Conservation (phyloP, 2,888 invertebrate species). For the Heliconius charithonia region DNA sequence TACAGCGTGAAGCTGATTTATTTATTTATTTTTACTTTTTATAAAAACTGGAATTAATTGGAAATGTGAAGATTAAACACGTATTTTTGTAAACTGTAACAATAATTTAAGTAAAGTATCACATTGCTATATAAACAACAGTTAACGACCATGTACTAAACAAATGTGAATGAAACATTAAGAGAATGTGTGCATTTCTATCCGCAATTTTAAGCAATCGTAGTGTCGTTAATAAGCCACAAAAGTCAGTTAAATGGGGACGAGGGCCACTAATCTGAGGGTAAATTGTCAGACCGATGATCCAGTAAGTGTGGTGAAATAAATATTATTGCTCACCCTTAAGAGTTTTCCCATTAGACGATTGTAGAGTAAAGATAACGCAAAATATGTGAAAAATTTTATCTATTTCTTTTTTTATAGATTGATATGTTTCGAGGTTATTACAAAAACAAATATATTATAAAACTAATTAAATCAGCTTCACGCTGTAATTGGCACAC, state of each 20-base stretch:
- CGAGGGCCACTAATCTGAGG: constrained; percentile 68
- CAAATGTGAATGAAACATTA: constrained; percentile 17
- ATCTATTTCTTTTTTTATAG: neutral
- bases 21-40: too few relatives aligned
- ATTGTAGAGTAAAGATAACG: neutral
- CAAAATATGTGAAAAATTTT: neutral
- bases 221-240: constrained; percentile 68
- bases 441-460: too few relatives aligned
- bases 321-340: constrained; percentile 68
- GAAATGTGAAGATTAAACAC: neutral
- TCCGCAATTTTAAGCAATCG: constrained; percentile 44
- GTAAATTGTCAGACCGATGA: constrained; percentile 71
- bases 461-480: too few relatives aligned
- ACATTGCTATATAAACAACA: neutral
- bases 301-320: constrained; percentile 72
- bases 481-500: too few relatives aligned
- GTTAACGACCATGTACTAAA: neutral
- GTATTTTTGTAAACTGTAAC: neutral
- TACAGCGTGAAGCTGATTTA: too few relatives aligned
- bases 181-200: constrained; percentile 29
- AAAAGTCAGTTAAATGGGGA: constrained; percentile 70
- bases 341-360: constrained; percentile 36
- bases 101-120: neutral
- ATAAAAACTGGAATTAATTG: neutral
- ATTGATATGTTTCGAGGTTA: too few relatives aligned